Base-by-base conservation (phyloP, 2,113 vertebrate genomes). In the Diadophis punctatus region DNA sequence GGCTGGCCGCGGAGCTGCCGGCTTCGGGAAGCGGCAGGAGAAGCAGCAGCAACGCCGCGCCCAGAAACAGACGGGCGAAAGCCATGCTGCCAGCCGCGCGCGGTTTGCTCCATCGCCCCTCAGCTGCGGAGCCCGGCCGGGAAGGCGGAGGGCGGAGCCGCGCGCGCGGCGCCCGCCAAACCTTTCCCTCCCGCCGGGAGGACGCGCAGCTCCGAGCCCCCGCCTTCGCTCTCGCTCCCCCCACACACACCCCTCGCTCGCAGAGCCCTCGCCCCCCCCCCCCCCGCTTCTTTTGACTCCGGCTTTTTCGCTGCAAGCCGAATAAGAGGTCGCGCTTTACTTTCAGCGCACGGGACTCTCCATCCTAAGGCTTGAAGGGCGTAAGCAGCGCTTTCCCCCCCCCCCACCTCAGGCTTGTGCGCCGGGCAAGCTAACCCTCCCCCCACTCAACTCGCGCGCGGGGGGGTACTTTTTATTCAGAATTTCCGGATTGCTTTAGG, bases 41-140 rank as follows among this genome's bases (percentile, higher is more conserved):
- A n/a, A 95, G 46, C n/a, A 95, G 43, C 9, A 39, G 58, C 94
- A 97, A 92, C 53, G 96, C 89, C 93, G 91, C 89, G 23, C 96
- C 96, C 90, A 94, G 86, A 90, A 86, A 56, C 10, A 96, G 92
- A 94, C 94, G 85, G 58, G 90, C 89, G 53, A 95, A 94, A 93
- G 94, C 94, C 97, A 98, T 98, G 96, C 94, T 97, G 97, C 97
- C 95, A 30, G 93, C 51, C 80, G 53, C 87, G 93, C 91, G 92
- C 92, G n/a, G 96, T 58, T 90, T 95, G 95, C 91, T 96, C 97
- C 96, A 97, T 97, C 96, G 94, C 96, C 30, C 92, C 90, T 7
- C 0, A 94, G 96, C 89, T 91, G 94, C 34, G 93, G 14, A 91
- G 91, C 46, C 92, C 91, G 90, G 49, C 85, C 94, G 91, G 92